Evolutionary conservation across 1,140 invertebrate species (phyloP).

Genomic region (Leptinotarsa lineolata): DNA sequence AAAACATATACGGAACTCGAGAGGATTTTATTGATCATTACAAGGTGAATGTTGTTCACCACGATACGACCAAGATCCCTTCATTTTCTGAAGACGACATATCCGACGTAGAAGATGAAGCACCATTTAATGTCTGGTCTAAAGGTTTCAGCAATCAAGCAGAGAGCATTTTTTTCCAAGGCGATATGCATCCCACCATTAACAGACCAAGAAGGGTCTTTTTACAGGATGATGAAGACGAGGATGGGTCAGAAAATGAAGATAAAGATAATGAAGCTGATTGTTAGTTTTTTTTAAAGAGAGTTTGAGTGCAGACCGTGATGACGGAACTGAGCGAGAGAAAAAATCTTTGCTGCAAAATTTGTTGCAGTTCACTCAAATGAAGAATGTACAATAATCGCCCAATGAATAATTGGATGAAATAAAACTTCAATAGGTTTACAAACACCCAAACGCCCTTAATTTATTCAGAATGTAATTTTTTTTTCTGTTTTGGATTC

Average conservation of each 20-base stretch:
- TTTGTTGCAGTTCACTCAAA: no score
- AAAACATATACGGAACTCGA: no score
- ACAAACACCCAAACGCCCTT: no score
- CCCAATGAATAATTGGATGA: no score
- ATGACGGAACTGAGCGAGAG: no score
- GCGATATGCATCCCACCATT: constrained; percentile 32
- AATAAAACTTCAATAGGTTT: no score
- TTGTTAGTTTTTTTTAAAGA: constrained; percentile 14
- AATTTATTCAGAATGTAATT: no score
- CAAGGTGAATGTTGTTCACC: constrained; percentile 41
- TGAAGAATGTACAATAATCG: no score
- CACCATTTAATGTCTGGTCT: neutral
- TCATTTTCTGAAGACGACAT: constrained; percentile 21
- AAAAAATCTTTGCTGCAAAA: no score
- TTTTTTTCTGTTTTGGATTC: no score
- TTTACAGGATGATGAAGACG: constrained; percentile 26
- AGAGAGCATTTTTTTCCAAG: constrained; percentile 49
- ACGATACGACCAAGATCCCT: constrained; percentile 14
- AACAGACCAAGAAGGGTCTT: constrained; percentile 34
- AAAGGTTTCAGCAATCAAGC: constrained; percentile 44
- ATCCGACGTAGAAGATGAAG: constrained; percentile 6
- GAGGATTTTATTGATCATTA: neutral
- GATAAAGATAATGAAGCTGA: constrained; percentile 20
- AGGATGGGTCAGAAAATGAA: constrained; percentile 2
- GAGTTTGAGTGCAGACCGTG: no score